Percentiles rank a stretch among this genome's conserved stretches.
These are phyloP conservation scores for Trypoxylon attenuatum DNA, from an alignment of 2,888 invertebrate species.

Conservation along the genomic window DNA sequence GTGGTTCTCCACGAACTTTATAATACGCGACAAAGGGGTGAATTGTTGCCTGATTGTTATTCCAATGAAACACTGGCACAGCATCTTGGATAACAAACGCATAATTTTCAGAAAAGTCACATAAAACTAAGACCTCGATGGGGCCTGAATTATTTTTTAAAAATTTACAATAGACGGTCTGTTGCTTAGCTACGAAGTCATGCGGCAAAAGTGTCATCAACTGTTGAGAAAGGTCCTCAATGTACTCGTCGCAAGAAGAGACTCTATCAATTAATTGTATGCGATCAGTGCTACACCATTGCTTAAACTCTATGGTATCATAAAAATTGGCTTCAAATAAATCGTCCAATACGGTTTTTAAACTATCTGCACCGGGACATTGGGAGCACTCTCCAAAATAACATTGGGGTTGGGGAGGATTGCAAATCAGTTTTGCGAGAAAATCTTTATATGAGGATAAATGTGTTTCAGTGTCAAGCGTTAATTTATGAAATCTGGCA, in stretches of 20 bases:
- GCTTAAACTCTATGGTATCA: neutral
- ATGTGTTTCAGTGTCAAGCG: neutral
- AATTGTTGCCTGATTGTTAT: neutral
- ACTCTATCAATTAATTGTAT: neutral
- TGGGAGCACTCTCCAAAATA: neutral
- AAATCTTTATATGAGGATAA: neutral
- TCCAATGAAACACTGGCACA: neutral
- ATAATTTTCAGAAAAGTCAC: slow-evolving; percentile 11
- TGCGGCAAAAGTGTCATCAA: neutral
- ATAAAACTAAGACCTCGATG: slow-evolving; percentile 1
- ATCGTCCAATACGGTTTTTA: neutral
- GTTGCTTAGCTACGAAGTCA: slow-evolving; percentile 5
- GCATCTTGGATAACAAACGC: slow-evolving; percentile 4
- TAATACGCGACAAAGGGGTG: neutral
- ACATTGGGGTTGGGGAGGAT: neutral
- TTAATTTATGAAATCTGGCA: neutral
- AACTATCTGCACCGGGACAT: neutral
- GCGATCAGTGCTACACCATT: neutral
- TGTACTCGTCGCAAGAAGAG: neutral
- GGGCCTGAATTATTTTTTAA: neutral
- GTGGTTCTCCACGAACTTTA: neutral
- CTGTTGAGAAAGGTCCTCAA: neutral
- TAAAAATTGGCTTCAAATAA: neutral
- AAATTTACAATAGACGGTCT: neutral
- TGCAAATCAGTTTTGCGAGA: neutral